Evolutionary conservation across 2,113 vertebrate species (phyloP), one percentile per base, ranked within the genome.

Genomic region (Oxygymnocypris stewartii): DNA sequence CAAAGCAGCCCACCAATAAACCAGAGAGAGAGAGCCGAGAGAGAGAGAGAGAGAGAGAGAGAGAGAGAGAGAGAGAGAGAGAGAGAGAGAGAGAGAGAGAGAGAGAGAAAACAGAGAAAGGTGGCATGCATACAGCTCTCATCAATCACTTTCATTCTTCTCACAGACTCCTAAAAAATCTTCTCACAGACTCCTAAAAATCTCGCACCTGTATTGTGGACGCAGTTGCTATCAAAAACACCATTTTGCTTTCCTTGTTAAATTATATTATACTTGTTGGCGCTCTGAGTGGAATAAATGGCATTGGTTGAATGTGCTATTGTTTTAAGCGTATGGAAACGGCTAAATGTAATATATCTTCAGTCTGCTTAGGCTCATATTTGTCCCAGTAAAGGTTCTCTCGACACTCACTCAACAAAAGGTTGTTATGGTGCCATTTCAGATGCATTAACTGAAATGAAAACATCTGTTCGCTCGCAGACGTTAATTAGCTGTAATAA

Each of bases 1-100:
- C 87, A 92, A 94, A 91, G 94, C 91, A 89, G 90, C 77, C 90
- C 88, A 93, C 80, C 91, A 90, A 84, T 94, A 93, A 93, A 90
- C 63, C 59, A 28, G 92, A 61, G 80, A 23, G 49, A 74, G 82
- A 85, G 82, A 13, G n/a, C n/a, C n/a, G 16, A 65, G 25, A 61
- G 61, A 25, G 44, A 82, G 54, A n/a, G 20, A 40, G 31, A 49
- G 47, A 49, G 11, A 47, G 44, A 12, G 42, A 47, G 47, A 13
- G 47, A 49, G 49, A 51, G 49, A n/a, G 79, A 20, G 47, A 23
- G 49, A 74, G 82, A 85, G 82, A 12, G 16, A 63, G 25, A 61
- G 59, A 25, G n/a, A n/a, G n/a, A n/a, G n/a, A n/a, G n/a, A n/a
- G n/a, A n/a, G n/a, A 82, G 54, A 83, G 20, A 40, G 28, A 47